These are phyloP conservation scores for Crotophaga sulcirostris DNA, from an alignment of 2,113 vertebrate genomes.

Conservation along the genomic window DNA sequence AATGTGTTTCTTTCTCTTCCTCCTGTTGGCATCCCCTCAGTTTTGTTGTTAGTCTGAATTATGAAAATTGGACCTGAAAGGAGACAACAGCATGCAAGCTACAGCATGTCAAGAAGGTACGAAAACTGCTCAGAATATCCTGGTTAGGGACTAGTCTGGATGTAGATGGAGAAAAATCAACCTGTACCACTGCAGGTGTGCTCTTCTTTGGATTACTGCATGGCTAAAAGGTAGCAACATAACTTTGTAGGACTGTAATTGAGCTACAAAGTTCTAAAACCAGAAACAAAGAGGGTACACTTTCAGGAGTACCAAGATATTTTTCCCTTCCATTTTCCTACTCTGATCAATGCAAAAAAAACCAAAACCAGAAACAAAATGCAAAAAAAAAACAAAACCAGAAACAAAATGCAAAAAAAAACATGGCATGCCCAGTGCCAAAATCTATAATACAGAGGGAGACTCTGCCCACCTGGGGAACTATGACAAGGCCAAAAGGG, in stretches of 20 bases:
- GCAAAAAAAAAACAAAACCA: no score
- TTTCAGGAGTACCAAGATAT: not conserved
- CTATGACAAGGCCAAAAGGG: rapidly evolving
- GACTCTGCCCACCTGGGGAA: not conserved
- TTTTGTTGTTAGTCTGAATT: slow-evolving; percentile 36
- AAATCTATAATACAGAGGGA: not conserved
- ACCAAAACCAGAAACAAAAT: not conserved
- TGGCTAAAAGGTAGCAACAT: not conserved
- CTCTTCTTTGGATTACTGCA: not conserved
- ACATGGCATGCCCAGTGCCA: not conserved
- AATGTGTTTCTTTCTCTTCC: slow-evolving; percentile 36
- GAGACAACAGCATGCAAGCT: not conserved
- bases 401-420: not conserved
- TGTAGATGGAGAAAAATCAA: not conserved
- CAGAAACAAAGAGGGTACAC: not conserved
- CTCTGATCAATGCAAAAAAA: not conserved
- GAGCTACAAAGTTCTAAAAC: not conserved
- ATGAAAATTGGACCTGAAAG: slow-evolving; percentile 34
- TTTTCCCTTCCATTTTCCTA: not conserved
- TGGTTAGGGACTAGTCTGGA: not conserved
- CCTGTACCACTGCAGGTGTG: not conserved
- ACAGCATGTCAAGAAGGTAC: not conserved
- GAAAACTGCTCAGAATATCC: not conserved
- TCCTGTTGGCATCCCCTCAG: slow-evolving; percentile 1
- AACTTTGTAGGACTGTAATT: not conserved